Conservation (phyloP, 2,113 vertebrate species). For the Plestiodon gilberti region DNA sequence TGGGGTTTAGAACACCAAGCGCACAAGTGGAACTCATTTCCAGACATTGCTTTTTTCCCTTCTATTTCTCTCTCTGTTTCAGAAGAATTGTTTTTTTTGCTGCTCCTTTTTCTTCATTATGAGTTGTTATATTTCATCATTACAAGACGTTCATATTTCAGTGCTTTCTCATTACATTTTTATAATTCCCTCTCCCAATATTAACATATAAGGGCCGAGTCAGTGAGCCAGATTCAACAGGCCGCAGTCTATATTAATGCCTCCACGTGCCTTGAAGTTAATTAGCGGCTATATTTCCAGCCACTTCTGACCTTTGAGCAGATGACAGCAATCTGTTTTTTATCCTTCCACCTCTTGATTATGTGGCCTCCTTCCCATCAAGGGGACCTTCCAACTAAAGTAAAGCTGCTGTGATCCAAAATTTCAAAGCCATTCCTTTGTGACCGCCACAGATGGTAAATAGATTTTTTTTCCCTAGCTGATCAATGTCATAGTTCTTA, state of each 20-base stretch:
- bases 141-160: constrained; percentile 51
- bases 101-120: constrained; percentile 45
- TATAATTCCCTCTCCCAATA: constrained; percentile 21
- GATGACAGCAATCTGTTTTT: constrained; percentile 32
- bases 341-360: not conserved
- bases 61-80: constrained; percentile 36
- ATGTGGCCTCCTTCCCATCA: constrained; percentile 13
- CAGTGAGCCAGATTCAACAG: constrained; percentile 17
- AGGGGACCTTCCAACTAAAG: fast-evolving
- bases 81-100: constrained; percentile 28
- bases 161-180: constrained; percentile 39
- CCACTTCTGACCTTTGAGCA: constrained; percentile 35
- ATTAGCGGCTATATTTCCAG: constrained; percentile 33
- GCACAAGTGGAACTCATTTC: constrained; percentile 45
- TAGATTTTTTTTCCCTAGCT: constrained; percentile 5
- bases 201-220: constrained; percentile 8
- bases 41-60: constrained; percentile 20
- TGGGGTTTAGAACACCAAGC: constrained; percentile 40
- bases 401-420: not conserved
- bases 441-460: constrained; percentile 1
- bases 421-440: not conserved
- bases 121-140: constrained; percentile 56
- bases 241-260: constrained; percentile 1
- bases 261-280: not conserved
- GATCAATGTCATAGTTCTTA: not conserved